Evolutionary conservation across 2,797 vertebrate genomes (phyloP), one percentile per base, ranked within the genome.

Genomic region (Hipposideros larvatus): DNA sequence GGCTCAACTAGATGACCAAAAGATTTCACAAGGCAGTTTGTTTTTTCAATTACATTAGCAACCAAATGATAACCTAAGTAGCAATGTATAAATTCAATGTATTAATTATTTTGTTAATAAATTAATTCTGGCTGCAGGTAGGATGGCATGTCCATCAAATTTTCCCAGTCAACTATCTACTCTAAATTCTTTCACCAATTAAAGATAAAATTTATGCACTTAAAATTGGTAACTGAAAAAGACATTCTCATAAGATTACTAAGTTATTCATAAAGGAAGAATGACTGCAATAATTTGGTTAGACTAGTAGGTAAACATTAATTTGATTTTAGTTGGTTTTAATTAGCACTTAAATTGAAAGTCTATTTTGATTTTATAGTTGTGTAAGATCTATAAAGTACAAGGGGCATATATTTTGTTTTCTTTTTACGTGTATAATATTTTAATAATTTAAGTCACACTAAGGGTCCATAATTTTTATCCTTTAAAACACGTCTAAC

Each of bases 211-310:
- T 73, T 78, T 84, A 21, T 68, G 41, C 24, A 86, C 74, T 51
- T 90, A 51, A 43, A 90, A 80, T 84, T n/a, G 77, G 13, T 88
- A 63, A 84, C 48, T 96, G 43, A 87, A 74, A 91, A 80, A 46
- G 28, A 75, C 57, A 86, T 51, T 68, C 26, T 85, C 34, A 7
- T 43, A 73, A 92, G 28, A 84, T 37, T 37, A 37, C 22, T 85
- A 59, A 92, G 11, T 46, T 75, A 79, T 26, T 85, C 79, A 87
- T 61, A 90, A 93, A 70, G 48, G 65, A 79, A 86, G 22, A 78
- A 7, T 78, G 41, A n/a, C 48, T 80, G 26, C 10, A 71, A 66
- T 4, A 66, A 66, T 80, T 80, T 87, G 37, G 14, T 71, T 34
- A 41, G 24, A 79, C 43, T 63, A n/a, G 31, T n/a, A 65, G 73